These are phyloP conservation scores for Leucophenga varia DNA, from an alignment of 1,140 invertebrate species.

Conservation along the genomic window DNA sequence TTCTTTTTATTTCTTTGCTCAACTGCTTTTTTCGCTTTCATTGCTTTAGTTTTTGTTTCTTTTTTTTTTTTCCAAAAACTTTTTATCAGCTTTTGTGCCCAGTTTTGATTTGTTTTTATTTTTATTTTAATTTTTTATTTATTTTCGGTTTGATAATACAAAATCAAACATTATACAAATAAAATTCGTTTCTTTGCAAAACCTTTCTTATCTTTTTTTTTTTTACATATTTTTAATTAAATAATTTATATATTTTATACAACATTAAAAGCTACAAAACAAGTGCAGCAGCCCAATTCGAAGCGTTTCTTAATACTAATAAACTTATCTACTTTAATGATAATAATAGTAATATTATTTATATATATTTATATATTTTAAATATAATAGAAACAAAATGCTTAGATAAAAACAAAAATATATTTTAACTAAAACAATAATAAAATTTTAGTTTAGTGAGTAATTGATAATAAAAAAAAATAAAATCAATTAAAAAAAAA, in stretches of 20 bases:
- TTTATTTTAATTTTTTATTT: too few species aligned
- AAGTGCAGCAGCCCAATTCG: constrained; percentile 26
- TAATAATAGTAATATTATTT: too few species aligned
- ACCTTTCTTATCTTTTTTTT: too few species aligned
- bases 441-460: constrained; percentile 11
- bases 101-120: too few species aligned
- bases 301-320: too few species aligned
- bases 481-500: too few species aligned
- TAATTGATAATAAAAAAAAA: too few species aligned
- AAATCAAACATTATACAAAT: constrained; percentile 25
- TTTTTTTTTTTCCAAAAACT: neutral
- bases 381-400: too few species aligned
- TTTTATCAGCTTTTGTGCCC: too few species aligned
- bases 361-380: too few species aligned
- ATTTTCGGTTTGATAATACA: constrained; percentile 27
- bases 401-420: constrained; percentile 18
- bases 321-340: too few species aligned
- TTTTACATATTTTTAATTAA: neutral
- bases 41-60: neutral
- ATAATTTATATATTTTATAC: constrained; percentile 17
- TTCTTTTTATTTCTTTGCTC: too few species aligned
- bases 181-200: constrained; percentile 49
- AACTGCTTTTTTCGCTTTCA: neutral
- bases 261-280: constrained; percentile 17
- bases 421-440: constrained; percentile 15